phyloP scores from a whole-genome alignment of 2,113 vertebrate species.

The Vombatus ursinus region DNA sequence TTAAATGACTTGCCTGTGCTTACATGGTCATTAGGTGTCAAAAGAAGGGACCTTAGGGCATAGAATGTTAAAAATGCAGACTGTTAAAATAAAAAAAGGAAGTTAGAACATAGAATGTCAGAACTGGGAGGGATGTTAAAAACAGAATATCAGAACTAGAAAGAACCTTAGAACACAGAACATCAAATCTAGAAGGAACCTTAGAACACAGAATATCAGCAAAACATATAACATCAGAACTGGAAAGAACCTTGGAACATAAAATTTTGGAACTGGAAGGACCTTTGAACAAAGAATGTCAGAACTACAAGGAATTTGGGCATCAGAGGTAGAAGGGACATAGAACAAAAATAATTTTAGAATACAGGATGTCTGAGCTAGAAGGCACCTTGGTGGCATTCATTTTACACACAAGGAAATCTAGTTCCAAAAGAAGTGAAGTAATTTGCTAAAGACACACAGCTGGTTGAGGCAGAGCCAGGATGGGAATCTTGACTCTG shows the following conservation, averaged over 20 bases:
- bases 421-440: conserved; percentile 26
- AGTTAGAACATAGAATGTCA: neutral
- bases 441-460: neutral
- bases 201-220: neutral
- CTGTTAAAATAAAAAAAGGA: neutral
- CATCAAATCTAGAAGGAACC: neutral
- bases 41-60: neutral
- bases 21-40: neutral
- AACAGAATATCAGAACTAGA: neutral
- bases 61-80: neutral
- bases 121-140: neutral
- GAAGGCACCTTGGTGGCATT: neutral
- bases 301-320: too few species aligned
- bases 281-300: neutral
- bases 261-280: neutral
- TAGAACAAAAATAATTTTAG: too few species aligned
- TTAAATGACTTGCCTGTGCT: neutral
- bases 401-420: neutral
- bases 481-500: neutral
- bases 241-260: neutral
- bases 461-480: neutral
- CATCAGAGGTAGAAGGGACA: too few species aligned
- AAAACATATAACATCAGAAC: neutral
- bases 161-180: neutral
- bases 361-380: neutral